phyloP scores from a whole-genome alignment of 2,113 vertebrate genomes.

The Ptilorrhoa leucosticta region DNA sequence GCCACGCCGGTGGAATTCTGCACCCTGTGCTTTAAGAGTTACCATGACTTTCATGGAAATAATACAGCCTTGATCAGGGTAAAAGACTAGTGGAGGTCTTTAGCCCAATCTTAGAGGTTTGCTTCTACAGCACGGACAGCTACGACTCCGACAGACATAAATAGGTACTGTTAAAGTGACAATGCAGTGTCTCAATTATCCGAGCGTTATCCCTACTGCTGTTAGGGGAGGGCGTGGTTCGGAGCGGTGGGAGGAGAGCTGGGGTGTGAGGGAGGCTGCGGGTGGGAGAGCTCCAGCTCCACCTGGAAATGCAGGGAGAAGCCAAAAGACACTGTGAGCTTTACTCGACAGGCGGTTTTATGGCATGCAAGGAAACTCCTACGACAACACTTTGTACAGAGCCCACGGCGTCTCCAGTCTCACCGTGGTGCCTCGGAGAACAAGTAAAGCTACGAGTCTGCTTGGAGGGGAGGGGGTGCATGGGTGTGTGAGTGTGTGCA shows the following conservation, averaged over 20 bases:
- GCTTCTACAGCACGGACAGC: neutral
- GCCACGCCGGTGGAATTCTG: neutral
- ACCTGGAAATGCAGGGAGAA: neutral
- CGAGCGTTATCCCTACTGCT: neutral
- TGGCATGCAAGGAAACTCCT: neutral
- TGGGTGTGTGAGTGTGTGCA: neutral
- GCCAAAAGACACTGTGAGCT: neutral
- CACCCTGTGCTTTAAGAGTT: constrained; percentile 32
- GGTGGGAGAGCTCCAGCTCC: neutral
- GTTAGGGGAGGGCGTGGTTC: neutral
- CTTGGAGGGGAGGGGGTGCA: neutral
- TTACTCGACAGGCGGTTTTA: neutral
- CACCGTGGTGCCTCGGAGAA: neutral
- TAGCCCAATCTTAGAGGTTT: constrained; percentile 45
- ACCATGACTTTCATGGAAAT: constrained; percentile 50
- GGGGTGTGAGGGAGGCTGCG: neutral
- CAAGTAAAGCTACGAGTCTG: constrained; percentile 17
- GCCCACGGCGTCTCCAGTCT: neutral
- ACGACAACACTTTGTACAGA: neutral
- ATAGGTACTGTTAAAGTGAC: constrained; percentile 33
- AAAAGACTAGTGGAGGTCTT: constrained; percentile 44
- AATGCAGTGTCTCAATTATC: constrained; percentile 33
- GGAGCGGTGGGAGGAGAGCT: neutral
- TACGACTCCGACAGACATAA: neutral
- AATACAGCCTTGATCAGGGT: constrained; percentile 51